Conservation (phyloP, 2,888 invertebrate species). For the Melikaiella ostensackeni region DNA sequence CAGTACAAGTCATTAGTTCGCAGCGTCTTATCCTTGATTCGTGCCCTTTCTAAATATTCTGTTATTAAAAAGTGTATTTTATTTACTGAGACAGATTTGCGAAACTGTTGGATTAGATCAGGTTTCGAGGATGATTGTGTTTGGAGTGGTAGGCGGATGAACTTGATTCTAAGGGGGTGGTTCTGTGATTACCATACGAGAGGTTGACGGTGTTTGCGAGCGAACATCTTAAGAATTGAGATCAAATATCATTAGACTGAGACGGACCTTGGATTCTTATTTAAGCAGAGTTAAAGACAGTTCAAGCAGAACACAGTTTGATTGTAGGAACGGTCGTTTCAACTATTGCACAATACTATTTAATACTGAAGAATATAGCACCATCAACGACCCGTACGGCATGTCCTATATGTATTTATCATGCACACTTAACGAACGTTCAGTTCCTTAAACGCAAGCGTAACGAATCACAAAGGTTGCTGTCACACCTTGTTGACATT, state of each 20-base stretch:
- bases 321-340: slow-evolving; percentile 8
- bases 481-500: slow-evolving; percentile 51
- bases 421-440: slow-evolving; percentile 50
- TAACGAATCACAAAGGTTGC: slow-evolving; percentile 54
- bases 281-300: slow-evolving; percentile 21
- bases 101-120: slow-evolving; percentile 56
- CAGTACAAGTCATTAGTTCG: slow-evolving; percentile 52
- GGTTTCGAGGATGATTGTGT: slow-evolving; percentile 44
- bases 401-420: slow-evolving; percentile 43
- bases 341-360: slow-evolving; percentile 31
- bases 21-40: slow-evolving; percentile 42
- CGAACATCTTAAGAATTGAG: slow-evolving; percentile 7
- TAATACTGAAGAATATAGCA: slow-evolving; percentile 36
- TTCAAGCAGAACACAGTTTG: slow-evolving; percentile 21
- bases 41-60: slow-evolving; percentile 49
- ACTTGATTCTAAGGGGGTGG: slow-evolving; percentile 29
- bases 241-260: neutral
- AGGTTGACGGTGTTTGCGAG: slow-evolving; percentile 24
- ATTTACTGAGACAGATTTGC: slow-evolving; percentile 28
- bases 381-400: slow-evolving; percentile 41
- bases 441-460: slow-evolving; percentile 52
- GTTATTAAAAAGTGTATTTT: slow-evolving; percentile 30
- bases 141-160: slow-evolving; percentile 22
- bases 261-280: neutral
- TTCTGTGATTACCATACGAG: slow-evolving; percentile 37